Percentiles rank a stretch among this genome's conserved stretches.
These are phyloP conservation scores for Uloborus plumipes DNA, from an alignment of 2,888 invertebrate species.

Conservation along the genomic window DNA sequence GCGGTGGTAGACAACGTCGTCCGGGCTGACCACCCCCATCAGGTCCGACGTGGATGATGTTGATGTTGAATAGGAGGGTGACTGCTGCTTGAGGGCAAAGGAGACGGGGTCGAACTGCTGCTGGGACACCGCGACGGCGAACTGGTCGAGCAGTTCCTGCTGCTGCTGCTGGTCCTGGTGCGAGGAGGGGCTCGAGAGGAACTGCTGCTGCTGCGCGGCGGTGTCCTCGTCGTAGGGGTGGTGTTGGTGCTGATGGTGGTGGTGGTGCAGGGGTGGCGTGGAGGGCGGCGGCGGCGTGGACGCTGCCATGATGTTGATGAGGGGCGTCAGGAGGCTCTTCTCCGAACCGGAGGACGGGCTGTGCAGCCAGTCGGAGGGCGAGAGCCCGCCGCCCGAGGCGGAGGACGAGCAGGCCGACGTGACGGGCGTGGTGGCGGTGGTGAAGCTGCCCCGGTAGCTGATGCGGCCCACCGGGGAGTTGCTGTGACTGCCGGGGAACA, in stretches of 20 bases:
- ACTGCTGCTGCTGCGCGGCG: constrained; percentile 5
- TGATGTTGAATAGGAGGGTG: constrained; percentile 30
- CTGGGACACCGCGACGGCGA: constrained; percentile 41
- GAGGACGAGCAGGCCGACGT: constrained; percentile 46
- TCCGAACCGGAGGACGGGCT: constrained; percentile 67
- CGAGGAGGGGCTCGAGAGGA: too few relatives aligned
- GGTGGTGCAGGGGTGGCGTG: constrained; percentile 24
- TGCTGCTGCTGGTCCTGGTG: constrained; percentile 50
- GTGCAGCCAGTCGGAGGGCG: constrained; percentile 58
- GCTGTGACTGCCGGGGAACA: constrained; percentile 67
- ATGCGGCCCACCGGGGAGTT: constrained; percentile 69
- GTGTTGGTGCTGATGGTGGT: constrained; percentile 21
- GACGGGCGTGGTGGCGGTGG: constrained; percentile 75
- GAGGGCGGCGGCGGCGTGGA: constrained; percentile 22
- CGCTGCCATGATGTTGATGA: constrained; percentile 68
- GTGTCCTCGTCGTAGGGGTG: not conserved
- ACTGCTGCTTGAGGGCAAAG: constrained; percentile 44
- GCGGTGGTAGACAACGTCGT: constrained; percentile 47
- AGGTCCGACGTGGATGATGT: constrained; percentile 28
- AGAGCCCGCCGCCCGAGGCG: constrained; percentile 19
- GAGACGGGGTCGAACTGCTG: constrained; percentile 58
- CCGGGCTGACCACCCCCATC: constrained; percentile 34
- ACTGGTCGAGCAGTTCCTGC: constrained; percentile 56
- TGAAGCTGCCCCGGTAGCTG: constrained; percentile 80
- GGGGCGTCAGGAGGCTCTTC: constrained; percentile 69